Evolutionary conservation across 2,113 vertebrate genomes (phyloP), one percentile per base, ranked within the genome.

Genomic region (Typhlomys cinereus): DNA sequence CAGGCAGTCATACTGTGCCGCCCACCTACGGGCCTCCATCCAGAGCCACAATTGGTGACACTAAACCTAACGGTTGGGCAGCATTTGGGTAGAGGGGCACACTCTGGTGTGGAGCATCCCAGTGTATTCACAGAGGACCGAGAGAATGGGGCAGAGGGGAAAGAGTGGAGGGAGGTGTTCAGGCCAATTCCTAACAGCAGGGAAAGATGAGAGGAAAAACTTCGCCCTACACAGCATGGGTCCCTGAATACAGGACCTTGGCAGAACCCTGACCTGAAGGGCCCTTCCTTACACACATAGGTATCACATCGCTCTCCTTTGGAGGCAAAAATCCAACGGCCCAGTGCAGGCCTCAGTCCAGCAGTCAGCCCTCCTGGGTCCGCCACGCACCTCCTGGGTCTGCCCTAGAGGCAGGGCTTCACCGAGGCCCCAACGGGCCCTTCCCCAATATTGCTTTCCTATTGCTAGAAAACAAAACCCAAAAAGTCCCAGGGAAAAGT

Each of bases 251-350:
- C 48, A 50, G 88, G 90, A 89, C 90, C 95, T 74, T 81, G 57
- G 82, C 15, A 41, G 93, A 88, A 81, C 88, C 93, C 89, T 80
- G n/a, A 2, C 1, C 48, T 1, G 27, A 76, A 93, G 74, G 59
- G 82, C 94, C 92, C 82, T 92, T 94, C 90, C 79, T 81, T 70
- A 83, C 27, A 84, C 76, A 44, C 14, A 5, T 64, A 92, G 90
- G 75, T 11, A 12, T 95, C 92, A 64, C 61, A 7, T 27, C 2
- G 95, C 98, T 97, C 97, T 97, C 98, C 98, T 98, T 98, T 97
- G 98, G 98, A 98, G 98, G 98, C 96, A 90, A 96, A 96, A 97
- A 97, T 96, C 11, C 7, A 86, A 87, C 66, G 85, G 96, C 96
- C 96, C 85, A 57, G 75, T 31, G 11, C 85, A 73, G 61, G 83